Base-by-base conservation (phyloP, 2,888 invertebrate species). In the Lagria hirta region DNA sequence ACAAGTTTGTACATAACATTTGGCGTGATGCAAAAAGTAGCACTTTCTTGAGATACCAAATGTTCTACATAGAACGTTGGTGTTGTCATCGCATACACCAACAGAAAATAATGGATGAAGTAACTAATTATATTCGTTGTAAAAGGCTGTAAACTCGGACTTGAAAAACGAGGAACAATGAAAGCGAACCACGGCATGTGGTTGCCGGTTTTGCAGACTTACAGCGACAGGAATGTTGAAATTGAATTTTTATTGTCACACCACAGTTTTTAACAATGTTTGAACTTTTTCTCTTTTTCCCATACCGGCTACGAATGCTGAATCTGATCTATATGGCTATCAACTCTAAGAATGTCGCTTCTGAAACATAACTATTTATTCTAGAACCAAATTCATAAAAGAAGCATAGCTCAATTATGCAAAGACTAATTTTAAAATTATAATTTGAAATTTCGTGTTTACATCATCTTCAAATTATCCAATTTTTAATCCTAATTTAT, bases 191-290 rank as follows among this genome's bases (percentile, higher is more conserved):
- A 43, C 49, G 49, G 52, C 49, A 52, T 55, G 54, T 54, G 47
- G 54, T 56, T 52, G 49, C 52, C 50, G 47, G 41, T 35, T 38
- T 41, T 47, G 48, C 47, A 42, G 43, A 45, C 50, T 52, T 41
- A 34, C 37, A 58, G 57, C 57, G 49, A 47, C 49, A 43, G 60
- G 68, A 69, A 68, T 69, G 68, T 54, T 61, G 62, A 66, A 66
- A 68, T 66, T 66, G 66, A 63, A 68, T 68, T 69, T 68, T 68
- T 68, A 68, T 66, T 65, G 65, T 67, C 67, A 62, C 64, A 60
- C 60, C 55, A 58, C 57, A 49, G 57, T 61, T 64, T 60, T 60
- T 62, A 61, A 63, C 62, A 62, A 64, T 64, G 60, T n/a, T n/a
- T n/a, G n/a, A n/a, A n/a, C n/a, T n/a, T n/a, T n/a, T n/a, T n/a